Percentiles rank a stretch among this genome's conserved stretches.
Evolutionary conservation across 2,113 vertebrate species (phyloP).

Genomic region (Lampris megalopsis): DNA sequence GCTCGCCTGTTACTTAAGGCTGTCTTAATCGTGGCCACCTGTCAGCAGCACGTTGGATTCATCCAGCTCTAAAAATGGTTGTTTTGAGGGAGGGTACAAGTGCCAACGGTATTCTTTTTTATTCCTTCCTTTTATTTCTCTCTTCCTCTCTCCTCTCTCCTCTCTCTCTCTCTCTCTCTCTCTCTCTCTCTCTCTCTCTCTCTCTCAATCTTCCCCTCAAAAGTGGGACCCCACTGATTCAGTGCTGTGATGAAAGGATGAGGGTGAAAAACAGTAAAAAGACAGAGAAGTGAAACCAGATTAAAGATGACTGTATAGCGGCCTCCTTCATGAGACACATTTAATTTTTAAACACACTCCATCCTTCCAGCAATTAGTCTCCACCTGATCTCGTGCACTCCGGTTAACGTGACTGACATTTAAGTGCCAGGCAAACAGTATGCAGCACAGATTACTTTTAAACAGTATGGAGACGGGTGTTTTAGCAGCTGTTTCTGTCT

Average conservation of each 20-base stretch:
- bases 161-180: not conserved
- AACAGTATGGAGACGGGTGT: not conserved
- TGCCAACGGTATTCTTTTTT: not conserved
- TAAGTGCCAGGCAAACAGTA: not conserved
- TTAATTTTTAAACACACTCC: slow-evolving; percentile 19
- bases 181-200: not conserved
- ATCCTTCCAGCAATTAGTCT: not conserved
- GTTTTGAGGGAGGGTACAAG: not conserved
- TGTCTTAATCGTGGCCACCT: not conserved
- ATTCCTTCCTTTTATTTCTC: not conserved
- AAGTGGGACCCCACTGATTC: not conserved
- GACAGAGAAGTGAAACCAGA: not conserved
- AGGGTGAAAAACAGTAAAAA: not conserved
- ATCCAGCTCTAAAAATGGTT: not conserved
- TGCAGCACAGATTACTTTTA: not conserved
- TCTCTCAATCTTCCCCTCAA: not conserved
- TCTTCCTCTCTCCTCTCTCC: not conserved
- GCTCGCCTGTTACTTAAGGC: too few species aligned
- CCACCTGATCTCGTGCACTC: not conserved
- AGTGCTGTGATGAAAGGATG: slow-evolving; percentile 2
- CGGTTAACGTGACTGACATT: slow-evolving; percentile 16
- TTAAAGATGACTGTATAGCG: not conserved
- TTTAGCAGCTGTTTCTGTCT: not conserved
- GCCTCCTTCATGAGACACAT: slow-evolving; percentile 11
- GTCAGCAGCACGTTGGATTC: slow-evolving; percentile 10